A percentile compares a stretch with the other conserved stretches of the same genome.
These are phyloP conservation scores for Parasteatoda lunata DNA, from an alignment of 2,888 invertebrate species.

Conservation along the genomic window DNA sequence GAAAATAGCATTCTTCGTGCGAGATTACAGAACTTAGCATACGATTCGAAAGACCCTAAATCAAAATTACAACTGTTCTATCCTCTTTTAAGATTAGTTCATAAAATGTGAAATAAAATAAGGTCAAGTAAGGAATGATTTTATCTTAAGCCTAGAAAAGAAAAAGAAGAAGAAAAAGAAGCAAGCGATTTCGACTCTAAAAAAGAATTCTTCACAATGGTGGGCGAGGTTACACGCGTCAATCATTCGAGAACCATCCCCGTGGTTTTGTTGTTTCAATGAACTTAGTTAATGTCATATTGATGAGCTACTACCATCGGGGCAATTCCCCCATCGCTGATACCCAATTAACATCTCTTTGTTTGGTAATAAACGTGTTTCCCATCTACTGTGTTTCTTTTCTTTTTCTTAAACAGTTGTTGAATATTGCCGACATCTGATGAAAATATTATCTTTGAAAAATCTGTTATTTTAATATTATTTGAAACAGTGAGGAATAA, in stretches of 20 bases:
- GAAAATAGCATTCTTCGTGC: too few species aligned
- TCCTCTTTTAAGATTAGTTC: too few species aligned
- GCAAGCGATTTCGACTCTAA: not conserved
- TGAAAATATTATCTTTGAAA: too few species aligned
- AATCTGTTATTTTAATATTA: too few species aligned
- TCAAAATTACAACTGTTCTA: too few species aligned
- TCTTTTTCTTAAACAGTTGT: too few species aligned
- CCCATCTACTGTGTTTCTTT: too few species aligned
- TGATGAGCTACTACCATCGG: not conserved
- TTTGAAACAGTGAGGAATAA: too few species aligned
- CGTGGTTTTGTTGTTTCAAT: slow-evolving; percentile 10
- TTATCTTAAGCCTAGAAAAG: not conserved
- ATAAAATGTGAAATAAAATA: too few species aligned
- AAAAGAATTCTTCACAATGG: slow-evolving; percentile 30
- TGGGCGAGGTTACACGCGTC: slow-evolving; percentile 35
- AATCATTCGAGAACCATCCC: slow-evolving; percentile 15
- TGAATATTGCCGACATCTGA: too few species aligned
- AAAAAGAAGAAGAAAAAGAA: not conserved
- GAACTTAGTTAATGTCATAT: not conserved
- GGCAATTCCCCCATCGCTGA: not conserved
- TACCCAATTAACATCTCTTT: not conserved
- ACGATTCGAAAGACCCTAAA: too few species aligned
- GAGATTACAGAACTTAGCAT: too few species aligned
- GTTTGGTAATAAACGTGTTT: not conserved
- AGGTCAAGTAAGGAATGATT: not conserved